Evolutionary conservation across 2,888 invertebrate genomes (phyloP), one percentile per base, ranked within the genome.

Genomic region (Sarcophaga variegata): DNA sequence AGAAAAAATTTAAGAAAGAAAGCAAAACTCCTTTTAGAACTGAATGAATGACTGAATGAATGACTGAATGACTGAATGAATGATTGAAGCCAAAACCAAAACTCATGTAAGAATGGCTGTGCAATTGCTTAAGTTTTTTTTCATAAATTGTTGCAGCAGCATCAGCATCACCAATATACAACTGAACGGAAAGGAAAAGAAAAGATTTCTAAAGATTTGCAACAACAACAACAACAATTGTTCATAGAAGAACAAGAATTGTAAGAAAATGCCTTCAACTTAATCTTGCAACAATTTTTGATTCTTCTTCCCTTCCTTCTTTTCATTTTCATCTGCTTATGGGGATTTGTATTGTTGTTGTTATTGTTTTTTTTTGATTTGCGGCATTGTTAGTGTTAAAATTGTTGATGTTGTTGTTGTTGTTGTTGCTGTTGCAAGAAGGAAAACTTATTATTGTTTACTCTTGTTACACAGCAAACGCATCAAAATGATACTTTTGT

Each of bases 401-500:
- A 37, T 22, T 63, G 3, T 59, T 67, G 54, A 20, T 81, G 17
- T 71, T 54, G 67, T 59, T 67, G 54, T 47, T 81, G 17, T 71
- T 54, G 67, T 45, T 85, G 20, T 22, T 84, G 45, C 63, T 63
- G 59, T 63, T 47, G 45, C 60, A 27, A 67, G 8, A 14, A 8
- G 54, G 22, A 54, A 69, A 76, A 84, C 66, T 80, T 84, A 84
- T 84, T 84, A 80, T 84, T 84, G 80, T 84, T 84, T 84, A 81
- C 81, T 78, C 78, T 45, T 81, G 78, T 81, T 81, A 75, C 84
- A 83, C 84, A 83, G 76, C 81, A 70, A 84, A 87, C 81, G 81
- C 84, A 87, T 87, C 79, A 84, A 87, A 87, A 87, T 84, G 84
- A 87, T 87, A 87, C 87, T 82, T 72, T 74, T 80, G 83, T 72